A percentile compares a stretch with the other conserved stretches of the same genome.
Evolutionary conservation across 2,113 vertebrate species (phyloP).

Genomic region (Oncorhynchus nerka): DNA sequence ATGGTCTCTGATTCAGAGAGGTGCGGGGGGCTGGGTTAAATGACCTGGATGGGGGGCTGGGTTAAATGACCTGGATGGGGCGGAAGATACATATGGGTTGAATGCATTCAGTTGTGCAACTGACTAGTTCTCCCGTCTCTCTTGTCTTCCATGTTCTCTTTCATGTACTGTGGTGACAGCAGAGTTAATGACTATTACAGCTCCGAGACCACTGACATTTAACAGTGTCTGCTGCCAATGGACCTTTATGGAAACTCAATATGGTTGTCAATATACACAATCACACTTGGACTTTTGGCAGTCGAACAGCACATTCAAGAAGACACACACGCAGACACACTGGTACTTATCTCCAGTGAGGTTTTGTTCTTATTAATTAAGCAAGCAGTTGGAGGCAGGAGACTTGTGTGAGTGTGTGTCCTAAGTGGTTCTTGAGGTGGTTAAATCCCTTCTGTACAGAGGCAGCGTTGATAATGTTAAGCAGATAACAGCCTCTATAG

Average conservation of each 20-base stretch:
- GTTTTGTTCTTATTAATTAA: slow-evolving; percentile 38
- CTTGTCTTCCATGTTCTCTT: no score
- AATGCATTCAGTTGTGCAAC: no score
- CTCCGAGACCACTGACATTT: slow-evolving; percentile 2
- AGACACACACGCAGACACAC: no score
- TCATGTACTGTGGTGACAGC: background rate
- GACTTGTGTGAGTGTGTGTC: background rate
- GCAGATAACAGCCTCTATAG: background rate
- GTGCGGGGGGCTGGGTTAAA: no score
- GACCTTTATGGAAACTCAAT: slow-evolving; percentile 1
- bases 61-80: no score
- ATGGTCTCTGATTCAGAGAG: no score
- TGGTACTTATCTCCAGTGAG: slow-evolving; percentile 30
- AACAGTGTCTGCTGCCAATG: slow-evolving; percentile 3
- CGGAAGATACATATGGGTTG: no score
- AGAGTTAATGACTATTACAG: slow-evolving; percentile 19
- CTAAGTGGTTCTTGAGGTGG: background rate
- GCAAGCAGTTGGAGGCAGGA: slow-evolving; percentile 12
- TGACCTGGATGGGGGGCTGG: no score
- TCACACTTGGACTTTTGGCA: background rate
- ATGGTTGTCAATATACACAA: no score
- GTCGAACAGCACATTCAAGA: background rate
- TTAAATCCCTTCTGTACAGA: background rate
- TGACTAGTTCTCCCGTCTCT: no score
- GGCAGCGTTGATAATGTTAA: background rate